phyloP scores from a whole-genome alignment of 2,113 vertebrate genomes.

The Hassar affinis region DNA sequence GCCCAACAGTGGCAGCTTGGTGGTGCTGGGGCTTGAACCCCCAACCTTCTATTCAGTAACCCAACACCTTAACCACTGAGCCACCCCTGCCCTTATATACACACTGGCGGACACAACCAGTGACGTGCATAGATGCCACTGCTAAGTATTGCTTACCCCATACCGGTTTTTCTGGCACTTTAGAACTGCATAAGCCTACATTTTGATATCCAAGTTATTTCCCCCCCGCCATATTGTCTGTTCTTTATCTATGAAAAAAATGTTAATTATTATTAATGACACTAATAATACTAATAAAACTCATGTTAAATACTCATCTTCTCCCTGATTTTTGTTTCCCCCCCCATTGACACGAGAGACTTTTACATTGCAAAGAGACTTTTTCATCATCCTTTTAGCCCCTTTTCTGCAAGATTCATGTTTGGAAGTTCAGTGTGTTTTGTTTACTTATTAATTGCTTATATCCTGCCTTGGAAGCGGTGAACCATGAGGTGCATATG shows the following conservation, averaged over 20 bases:
- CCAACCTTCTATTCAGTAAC: too few relatives aligned
- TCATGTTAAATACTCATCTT: slow-evolving; percentile 3
- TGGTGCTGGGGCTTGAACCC: too few relatives aligned
- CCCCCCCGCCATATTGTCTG: background rate
- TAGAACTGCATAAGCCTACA: background rate
- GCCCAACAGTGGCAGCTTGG: too few relatives aligned
- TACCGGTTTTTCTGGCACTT: too few relatives aligned
- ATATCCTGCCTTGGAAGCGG: slow-evolving; percentile 64
- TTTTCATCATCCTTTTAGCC: slow-evolving; percentile 29
- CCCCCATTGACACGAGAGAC: slow-evolving; percentile 24
- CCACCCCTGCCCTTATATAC: too few relatives aligned
- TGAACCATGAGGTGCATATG: slow-evolving; percentile 62
- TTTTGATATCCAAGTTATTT: background rate
- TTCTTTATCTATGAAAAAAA: background rate
- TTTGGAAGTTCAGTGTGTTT: slow-evolving; percentile 63
- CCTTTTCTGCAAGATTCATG: slow-evolving; percentile 34
- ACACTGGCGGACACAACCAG: too few relatives aligned
- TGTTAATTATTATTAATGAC: background rate
- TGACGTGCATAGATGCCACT: too few relatives aligned
- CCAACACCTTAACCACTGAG: too few relatives aligned
- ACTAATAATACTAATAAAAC: background rate
- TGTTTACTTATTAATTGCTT: slow-evolving; percentile 73
- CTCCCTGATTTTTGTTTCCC: background rate
- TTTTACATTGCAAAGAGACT: slow-evolving; percentile 29
- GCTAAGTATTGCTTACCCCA: too few relatives aligned